Evolutionary conservation across 2,113 vertebrate genomes (phyloP), one percentile per base, ranked within the genome.

Genomic region (Calidris pygmaea): DNA sequence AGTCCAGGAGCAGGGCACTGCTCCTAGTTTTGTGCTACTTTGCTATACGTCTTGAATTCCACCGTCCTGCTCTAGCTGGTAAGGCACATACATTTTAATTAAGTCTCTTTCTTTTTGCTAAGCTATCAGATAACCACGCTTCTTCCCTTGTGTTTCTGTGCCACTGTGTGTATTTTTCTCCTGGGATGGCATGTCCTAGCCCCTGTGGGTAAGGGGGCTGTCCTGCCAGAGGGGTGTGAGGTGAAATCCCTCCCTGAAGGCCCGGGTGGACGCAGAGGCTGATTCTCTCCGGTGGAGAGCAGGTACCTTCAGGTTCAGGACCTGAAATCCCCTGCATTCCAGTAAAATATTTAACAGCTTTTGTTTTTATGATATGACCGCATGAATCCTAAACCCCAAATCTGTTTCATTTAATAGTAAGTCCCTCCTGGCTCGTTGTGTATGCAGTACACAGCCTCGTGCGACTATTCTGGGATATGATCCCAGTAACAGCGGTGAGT

Each of bases 401-500:
- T 75, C 66, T 59, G 89, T 34, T 75, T 6, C 53, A 22, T 43
- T 39, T 80, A 50, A 13, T 80, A 76, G 85, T 19, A 90, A 93
- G 93, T 85, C 82, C 63, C 96, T 78, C 56, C 50, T 84, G 95
- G 90, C 96, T 97, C 79, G 87, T 97, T 95, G 56, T 83, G 97
- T 70, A 82, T 96, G 93, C 91, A 32, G 92, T 65, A 30, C 90
- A 79, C 92, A 89, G 82, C 84, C 95, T 66, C 82, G 76, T 87
- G 16, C 39, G 87, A 58, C 95, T 97, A 95, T 98, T 98, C 95
- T 97, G 96, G 95, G 97, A 82, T 91, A 41, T 30, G 32, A 93
- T 97, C 96, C 97, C 94, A 73, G 90, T 85, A 96, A 84, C 96
- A 71, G 95, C 55, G 86, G 94, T 98, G 98, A 98, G 96, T 98